Evolutionary conservation across 2,888 invertebrate species (phyloP).

Genomic region (Chrysolina oricalcia): DNA sequence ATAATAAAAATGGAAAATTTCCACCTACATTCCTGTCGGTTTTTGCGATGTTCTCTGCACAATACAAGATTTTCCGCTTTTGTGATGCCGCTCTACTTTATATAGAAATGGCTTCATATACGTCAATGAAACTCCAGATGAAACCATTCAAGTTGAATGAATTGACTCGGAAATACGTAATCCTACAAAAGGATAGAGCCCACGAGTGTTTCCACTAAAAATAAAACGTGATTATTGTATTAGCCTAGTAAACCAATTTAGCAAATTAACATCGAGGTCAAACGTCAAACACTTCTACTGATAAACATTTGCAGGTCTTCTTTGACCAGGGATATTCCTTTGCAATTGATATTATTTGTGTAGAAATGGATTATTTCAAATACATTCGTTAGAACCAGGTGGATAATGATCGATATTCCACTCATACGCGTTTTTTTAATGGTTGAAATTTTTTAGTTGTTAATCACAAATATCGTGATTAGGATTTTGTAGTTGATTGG

Average conservation of each 20-base stretch:
- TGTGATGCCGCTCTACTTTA: background rate
- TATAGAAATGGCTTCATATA: background rate
- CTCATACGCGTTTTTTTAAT: too few relatives aligned
- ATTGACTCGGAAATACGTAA: constrained; percentile 11
- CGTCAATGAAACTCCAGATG: background rate
- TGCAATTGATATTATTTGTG: background rate
- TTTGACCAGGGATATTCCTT: background rate
- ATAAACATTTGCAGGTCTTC: constrained; percentile 6
- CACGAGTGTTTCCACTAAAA: constrained; percentile 14
- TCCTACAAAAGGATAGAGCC: background rate
- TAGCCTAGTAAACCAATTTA: constrained; percentile 18
- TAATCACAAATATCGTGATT: too few relatives aligned
- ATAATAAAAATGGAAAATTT: too few relatives aligned
- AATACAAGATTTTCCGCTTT: too few relatives aligned
- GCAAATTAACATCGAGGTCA: constrained; percentile 7
- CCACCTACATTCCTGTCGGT: too few relatives aligned
- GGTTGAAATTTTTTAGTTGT: too few relatives aligned
- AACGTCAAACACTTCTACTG: constrained; percentile 16
- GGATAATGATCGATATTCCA: too few relatives aligned
- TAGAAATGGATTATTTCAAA: background rate
- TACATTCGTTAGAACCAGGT: too few relatives aligned
- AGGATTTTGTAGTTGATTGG: too few relatives aligned
- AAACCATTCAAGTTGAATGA: constrained; percentile 2
- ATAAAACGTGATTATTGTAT: constrained; percentile 8
- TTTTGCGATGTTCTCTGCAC: too few relatives aligned